Conservation (phyloP, 2,888 invertebrate genomes). For the Drosophila sordidula region DNA sequence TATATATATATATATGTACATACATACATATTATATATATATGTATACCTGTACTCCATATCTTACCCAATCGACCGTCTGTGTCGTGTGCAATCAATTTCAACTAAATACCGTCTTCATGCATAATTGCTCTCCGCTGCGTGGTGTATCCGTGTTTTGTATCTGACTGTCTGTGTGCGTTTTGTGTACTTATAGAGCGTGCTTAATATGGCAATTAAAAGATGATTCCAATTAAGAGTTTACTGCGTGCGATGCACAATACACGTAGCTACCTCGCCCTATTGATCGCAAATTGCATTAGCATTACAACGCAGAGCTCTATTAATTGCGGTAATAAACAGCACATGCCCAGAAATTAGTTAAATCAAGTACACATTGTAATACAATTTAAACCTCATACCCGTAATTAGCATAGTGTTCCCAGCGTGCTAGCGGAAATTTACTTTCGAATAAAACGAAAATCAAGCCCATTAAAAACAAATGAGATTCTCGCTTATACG, state of each 20-base stretch:
- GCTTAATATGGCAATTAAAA: slow-evolving; percentile 77
- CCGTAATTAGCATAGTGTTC: not conserved
- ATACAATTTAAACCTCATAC: slow-evolving; percentile 20
- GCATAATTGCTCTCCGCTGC: slow-evolving; percentile 63
- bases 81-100: slow-evolving; percentile 70
- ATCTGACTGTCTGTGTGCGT: slow-evolving; percentile 1
- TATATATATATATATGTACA: not conserved
- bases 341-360: slow-evolving; percentile 44
- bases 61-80: slow-evolving; percentile 47
- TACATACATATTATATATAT: not conserved
- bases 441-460: not conserved
- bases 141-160: slow-evolving; percentile 8
- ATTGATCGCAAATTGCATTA: slow-evolving; percentile 58
- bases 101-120: slow-evolving; percentile 71
- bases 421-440: slow-evolving; percentile 1
- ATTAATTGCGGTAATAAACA: slow-evolving; percentile 65
- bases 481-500: not conserved
- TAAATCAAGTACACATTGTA: slow-evolving; percentile 51
- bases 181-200: slow-evolving; percentile 48
- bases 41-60: slow-evolving; percentile 14
- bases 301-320: slow-evolving; percentile 23
- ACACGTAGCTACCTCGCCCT: slow-evolving; percentile 18
- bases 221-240: slow-evolving; percentile 73
- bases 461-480: not conserved
- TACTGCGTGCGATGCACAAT: slow-evolving; percentile 41